phyloP scores from a whole-genome alignment of 2,888 invertebrate species.

The Heliconius erato region DNA sequence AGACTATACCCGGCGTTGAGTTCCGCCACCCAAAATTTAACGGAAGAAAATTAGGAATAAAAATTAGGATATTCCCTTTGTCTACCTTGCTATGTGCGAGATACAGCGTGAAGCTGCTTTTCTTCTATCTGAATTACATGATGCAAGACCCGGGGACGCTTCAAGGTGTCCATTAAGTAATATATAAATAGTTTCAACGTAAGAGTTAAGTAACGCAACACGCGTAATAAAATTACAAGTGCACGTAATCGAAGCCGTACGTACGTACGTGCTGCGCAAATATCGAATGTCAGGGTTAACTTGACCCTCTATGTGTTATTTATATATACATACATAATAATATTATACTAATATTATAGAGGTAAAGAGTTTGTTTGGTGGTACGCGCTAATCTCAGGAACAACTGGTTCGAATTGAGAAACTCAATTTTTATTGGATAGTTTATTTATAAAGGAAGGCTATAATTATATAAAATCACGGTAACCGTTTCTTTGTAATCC shows the following conservation, averaged over 20 bases:
- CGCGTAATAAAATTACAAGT: conserved; percentile 26
- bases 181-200: background rate
- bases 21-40: too few species aligned
- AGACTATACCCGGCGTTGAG: too few species aligned
- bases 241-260: conserved; percentile 36
- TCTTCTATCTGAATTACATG: background rate
- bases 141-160: background rate
- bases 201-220: background rate
- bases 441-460: too few species aligned
- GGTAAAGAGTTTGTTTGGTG: too few species aligned
- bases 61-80: too few species aligned
- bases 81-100: background rate
- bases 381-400: too few species aligned
- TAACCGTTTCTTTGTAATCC: too few species aligned
- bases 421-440: too few species aligned
- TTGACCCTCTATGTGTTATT: background rate
- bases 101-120: background rate
- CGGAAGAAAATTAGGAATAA: too few species aligned
- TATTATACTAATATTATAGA: too few species aligned
- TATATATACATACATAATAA: background rate
- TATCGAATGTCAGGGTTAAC: conserved; percentile 31
- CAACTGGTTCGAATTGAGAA: too few species aligned
- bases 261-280: conserved; percentile 16
- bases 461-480: too few species aligned
- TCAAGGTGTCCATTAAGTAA: background rate